Evolutionary conservation across 2,888 invertebrate genomes (phyloP).

Genomic region (Cabera pusaria): DNA sequence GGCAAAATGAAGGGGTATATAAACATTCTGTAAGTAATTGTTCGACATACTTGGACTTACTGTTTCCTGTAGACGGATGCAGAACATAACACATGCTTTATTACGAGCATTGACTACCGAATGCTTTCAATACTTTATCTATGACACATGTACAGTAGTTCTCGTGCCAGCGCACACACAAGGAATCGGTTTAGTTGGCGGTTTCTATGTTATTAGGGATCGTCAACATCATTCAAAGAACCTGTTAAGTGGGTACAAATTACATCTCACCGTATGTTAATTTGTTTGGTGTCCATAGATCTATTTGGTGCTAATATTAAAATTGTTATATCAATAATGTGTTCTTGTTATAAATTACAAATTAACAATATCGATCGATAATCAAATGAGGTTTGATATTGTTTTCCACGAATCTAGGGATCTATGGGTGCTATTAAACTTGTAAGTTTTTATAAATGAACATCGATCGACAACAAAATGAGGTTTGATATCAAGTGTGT

Average conservation of each 20-base stretch:
- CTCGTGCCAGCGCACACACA: conserved; percentile 65
- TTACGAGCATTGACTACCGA: conserved; percentile 67
- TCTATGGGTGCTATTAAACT: no score
- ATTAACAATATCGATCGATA: no score
- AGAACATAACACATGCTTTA: conserved; percentile 82
- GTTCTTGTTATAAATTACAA: no score
- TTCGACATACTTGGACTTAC: conserved; percentile 86
- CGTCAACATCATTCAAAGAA: conserved; percentile 2
- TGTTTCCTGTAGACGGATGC: conserved; percentile 88
- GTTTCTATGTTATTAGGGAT: conserved; percentile 6
- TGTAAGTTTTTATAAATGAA: no score
- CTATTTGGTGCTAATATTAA: conserved; percentile 1
- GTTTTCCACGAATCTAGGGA: no score
- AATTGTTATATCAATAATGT: no score
- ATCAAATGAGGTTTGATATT: no score
- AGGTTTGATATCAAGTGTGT: conserved; percentile 9
- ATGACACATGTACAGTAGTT: conserved; percentile 40
- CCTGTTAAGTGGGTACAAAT: conserved; percentile 5
- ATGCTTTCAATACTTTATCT: conserved; percentile 47
- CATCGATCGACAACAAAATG: conserved; percentile 8
- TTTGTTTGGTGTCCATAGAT: neutral
- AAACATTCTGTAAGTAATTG: conserved; percentile 57
- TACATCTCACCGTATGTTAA: neutral
- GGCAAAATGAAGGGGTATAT: conserved; percentile 62
- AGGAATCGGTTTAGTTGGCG: conserved; percentile 54